phyloP scores from a whole-genome alignment of 2,113 vertebrate species.

The Archocentrus centrarchus region DNA sequence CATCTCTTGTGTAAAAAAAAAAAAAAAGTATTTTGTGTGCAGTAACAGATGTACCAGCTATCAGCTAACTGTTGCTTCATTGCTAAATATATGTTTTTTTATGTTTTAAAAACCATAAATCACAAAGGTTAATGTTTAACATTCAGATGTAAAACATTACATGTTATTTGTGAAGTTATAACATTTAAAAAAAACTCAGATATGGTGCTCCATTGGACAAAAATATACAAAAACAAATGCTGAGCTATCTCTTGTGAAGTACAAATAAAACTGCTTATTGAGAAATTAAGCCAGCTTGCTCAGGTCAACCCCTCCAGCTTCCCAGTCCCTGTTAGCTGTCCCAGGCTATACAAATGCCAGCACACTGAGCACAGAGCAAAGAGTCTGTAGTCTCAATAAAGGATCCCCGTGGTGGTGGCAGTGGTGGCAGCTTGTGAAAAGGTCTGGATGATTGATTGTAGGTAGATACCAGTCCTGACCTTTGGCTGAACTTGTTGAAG shows the following conservation, averaged over 20 bases:
- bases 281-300: neutral
- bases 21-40: neutral
- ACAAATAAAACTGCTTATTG: neutral
- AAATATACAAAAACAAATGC: neutral
- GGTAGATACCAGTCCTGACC: conserved; percentile 45
- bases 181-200: neutral
- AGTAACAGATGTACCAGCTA: neutral
- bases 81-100: neutral
- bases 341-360: conserved; percentile 19
- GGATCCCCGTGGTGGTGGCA: conserved; percentile 26
- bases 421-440: conserved; percentile 56
- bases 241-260: neutral
- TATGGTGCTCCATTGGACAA: neutral
- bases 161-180: neutral
- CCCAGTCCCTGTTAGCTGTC: neutral
- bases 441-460: conserved; percentile 50
- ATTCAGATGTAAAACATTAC: neutral
- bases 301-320: neutral
- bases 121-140: neutral
- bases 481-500: conserved; percentile 64
- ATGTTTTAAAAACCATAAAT: neutral
- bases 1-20: neutral
- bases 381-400: conserved; percentile 42
- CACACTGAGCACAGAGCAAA: conserved; percentile 23
- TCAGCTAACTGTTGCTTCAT: neutral